These are phyloP conservation scores for Orchestia grillus DNA, from an alignment of 1,140 invertebrate genomes.

Conservation along the genomic window DNA sequence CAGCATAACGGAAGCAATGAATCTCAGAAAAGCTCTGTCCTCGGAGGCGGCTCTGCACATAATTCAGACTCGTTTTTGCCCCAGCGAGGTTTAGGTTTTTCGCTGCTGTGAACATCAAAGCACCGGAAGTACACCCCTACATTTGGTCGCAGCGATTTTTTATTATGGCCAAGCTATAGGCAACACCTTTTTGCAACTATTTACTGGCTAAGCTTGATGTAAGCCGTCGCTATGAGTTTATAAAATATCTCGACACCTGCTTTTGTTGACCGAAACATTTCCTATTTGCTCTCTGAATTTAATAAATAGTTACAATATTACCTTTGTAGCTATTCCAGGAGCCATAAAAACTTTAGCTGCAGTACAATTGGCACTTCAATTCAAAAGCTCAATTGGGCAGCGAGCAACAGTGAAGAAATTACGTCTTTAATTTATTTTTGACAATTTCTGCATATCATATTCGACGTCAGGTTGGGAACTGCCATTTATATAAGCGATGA, in stretches of 20 bases:
- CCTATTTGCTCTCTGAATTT: background rate
- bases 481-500: no score
- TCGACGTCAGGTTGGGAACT: no score
- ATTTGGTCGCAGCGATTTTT: background rate
- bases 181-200: background rate
- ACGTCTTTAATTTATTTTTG: no score
- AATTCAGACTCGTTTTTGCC: background rate
- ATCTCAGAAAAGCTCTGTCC: constrained; percentile 11
- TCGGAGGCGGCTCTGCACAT: background rate
- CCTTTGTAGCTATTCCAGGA: background rate
- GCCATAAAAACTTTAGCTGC: background rate
- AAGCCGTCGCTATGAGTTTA: background rate
- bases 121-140: background rate
- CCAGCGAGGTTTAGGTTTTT: constrained; percentile 23
- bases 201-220: background rate
- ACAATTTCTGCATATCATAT: no score
- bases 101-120: background rate
- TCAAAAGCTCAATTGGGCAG: no score
- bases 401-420: no score
- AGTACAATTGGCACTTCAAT: background rate
- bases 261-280: background rate
- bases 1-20: background rate
- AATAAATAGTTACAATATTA: background rate
- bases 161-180: background rate
- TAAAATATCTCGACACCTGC: background rate